Evolutionary conservation across 1,140 invertebrate species (phyloP).

Genomic region (Drosophila subobscura): DNA sequence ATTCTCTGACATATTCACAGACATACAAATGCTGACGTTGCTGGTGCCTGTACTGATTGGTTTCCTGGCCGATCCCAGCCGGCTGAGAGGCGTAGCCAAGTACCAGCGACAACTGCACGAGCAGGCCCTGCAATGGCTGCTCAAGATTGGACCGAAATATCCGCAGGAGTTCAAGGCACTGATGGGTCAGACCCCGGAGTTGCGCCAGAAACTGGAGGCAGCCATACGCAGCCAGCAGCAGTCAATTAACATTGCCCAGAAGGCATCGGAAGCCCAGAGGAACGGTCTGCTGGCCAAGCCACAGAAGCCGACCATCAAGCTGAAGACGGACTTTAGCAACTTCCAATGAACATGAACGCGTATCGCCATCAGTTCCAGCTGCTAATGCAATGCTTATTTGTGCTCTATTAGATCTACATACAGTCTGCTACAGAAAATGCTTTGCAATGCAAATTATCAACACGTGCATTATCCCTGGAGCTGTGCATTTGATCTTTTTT

Average conservation of each 20-base stretch:
- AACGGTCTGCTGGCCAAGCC: constrained; percentile 84
- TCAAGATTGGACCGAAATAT: constrained; percentile 95
- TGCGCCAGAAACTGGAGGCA: constrained; percentile 92
- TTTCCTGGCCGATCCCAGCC: constrained; percentile 89
- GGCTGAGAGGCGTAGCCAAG: constrained; percentile 86
- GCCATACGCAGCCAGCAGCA: constrained; percentile 92
- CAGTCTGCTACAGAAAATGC: constrained; percentile 26
- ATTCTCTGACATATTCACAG: constrained; percentile 84
- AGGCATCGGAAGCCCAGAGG: constrained; percentile 82
- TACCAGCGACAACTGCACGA: constrained; percentile 91
- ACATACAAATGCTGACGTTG: constrained; percentile 93
- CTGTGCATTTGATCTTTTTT: constrained; percentile 19
- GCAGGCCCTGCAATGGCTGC: constrained; percentile 93
- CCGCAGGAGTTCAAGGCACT: constrained; percentile 96
- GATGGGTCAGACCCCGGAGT: constrained; percentile 91
- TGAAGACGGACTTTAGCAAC: constrained; percentile 98
- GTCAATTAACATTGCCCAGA: constrained; percentile 84
- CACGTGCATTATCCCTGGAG: constrained; percentile 16
- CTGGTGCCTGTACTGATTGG: constrained; percentile 95
- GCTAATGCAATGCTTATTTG: constrained; percentile 18
- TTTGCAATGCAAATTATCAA: constrained; percentile 29
- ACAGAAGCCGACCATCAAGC: constrained; percentile 93
- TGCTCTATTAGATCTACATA: background rate
- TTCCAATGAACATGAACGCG: constrained; percentile 85
- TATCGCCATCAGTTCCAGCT: constrained; percentile 10